phyloP scores from a whole-genome alignment of 2,113 vertebrate genomes.

The Vanacampus margaritifer region DNA sequence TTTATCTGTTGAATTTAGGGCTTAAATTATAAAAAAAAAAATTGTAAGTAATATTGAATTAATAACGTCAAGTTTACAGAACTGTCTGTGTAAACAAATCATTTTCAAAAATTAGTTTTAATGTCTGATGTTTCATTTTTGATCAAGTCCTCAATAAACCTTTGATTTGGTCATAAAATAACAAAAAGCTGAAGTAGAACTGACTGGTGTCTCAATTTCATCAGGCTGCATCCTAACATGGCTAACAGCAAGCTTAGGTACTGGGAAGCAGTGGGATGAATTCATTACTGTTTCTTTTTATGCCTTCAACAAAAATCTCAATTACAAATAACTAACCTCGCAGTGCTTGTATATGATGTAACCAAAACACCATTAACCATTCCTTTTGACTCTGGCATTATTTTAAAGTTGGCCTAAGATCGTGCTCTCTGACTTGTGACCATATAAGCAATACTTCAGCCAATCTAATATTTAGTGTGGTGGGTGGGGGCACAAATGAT shows the following conservation, averaged over 20 bases:
- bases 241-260: constrained; percentile 6
- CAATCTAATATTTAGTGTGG: constrained; percentile 29
- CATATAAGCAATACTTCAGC: constrained; percentile 48
- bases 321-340: constrained; percentile 66
- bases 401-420: constrained; percentile 23
- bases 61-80: constrained; percentile 12
- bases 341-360: constrained; percentile 35
- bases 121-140: constrained; percentile 21
- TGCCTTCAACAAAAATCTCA: constrained; percentile 45
- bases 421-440: constrained; percentile 32
- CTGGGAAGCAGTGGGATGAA: constrained; percentile 39
- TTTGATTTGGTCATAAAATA: constrained; percentile 29
- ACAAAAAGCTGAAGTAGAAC: constrained; percentile 28
- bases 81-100: constrained; percentile 5
- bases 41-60: constrained; percentile 16
- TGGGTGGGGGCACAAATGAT: no score
- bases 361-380: constrained; percentile 51
- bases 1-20: constrained; percentile 9
- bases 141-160: constrained; percentile 22
- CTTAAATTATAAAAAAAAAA: constrained; percentile 11
- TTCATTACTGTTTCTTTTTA: constrained; percentile 29
- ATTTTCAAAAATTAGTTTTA: constrained; percentile 24
- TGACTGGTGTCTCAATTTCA: constrained; percentile 29
- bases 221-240: constrained; percentile 16
- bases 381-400: constrained; percentile 61